Evolutionary conservation across 1,140 invertebrate genomes (phyloP), one percentile per base, ranked within the genome.

Genomic region (Ptiloglossa arizonensis): DNA sequence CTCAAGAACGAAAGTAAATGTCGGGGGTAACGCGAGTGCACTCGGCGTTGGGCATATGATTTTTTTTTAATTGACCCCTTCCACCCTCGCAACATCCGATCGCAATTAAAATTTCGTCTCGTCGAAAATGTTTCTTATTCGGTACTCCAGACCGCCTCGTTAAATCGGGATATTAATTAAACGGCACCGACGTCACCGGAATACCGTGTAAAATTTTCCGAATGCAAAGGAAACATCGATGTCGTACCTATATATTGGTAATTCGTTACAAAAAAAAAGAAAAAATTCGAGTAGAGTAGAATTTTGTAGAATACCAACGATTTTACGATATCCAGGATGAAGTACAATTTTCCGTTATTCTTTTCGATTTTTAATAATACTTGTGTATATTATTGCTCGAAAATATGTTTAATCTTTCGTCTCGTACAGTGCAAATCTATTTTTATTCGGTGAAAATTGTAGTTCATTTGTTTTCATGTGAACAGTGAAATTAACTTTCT

Each of bases 101-200:
- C 41, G 76, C 80, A 82, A 84, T 84, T 84, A 84, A 84, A 84
- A 75, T 84, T 82, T 81, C 63, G 52, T 27, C 56, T 57, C 67
- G 64, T 59, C 54, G 73, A 59, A 76, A 76, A 69, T 60, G 32
- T 76, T 76, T 68, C 52, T 68, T 56, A 59, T 38, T 59, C 32
- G 54, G 1, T 4, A 4, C 50, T 76, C n/a, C 54, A 68, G 15
- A 27, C 29, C 66, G n/a, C 19, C 38, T 63, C 68, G 75, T 72
- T 63, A 46, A 78, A 41, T 29, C 32, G 27, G 46, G 22, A 63
- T 46, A 78, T 78, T 78, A 78, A 78, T 78, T 78, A 78, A n/a
- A n/a, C 48, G 15, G 15, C 32, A 13, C 19, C 1, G 19, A 11
- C 52, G 38, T 38, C 19, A 35, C 48, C 17, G 11, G 32, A 54